These are phyloP conservation scores for Tragelaphus imberbis DNA, from an alignment of 2,113 vertebrate genomes.

Conservation along the genomic window DNA sequence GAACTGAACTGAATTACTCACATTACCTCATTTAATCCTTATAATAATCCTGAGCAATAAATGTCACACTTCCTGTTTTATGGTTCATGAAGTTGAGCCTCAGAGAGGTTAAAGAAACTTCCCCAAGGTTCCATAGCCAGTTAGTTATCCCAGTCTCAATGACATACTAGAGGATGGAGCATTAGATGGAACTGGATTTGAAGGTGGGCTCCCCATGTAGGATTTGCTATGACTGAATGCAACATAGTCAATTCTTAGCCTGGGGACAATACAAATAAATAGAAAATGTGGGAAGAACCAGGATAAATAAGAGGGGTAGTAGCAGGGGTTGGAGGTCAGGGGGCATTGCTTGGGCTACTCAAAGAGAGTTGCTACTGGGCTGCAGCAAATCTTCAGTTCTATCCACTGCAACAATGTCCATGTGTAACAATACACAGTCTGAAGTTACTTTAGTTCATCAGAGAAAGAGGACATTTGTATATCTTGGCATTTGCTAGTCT, in stretches of 20 bases:
- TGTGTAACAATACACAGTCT: neutral
- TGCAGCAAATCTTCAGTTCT: neutral
- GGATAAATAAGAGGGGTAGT: neutral
- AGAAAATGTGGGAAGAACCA: neutral
- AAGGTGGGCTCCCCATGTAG: neutral
- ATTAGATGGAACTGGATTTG: neutral
- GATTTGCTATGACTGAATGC: neutral
- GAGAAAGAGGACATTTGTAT: neutral
- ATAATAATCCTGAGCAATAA: neutral
- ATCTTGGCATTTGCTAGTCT: neutral
- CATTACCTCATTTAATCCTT: neutral
- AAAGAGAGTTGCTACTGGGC: neutral
- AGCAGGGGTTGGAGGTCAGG: fast-evolving
- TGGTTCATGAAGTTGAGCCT: neutral
- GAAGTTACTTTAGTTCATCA: neutral
- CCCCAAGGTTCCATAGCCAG: neutral
- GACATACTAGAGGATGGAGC: neutral
- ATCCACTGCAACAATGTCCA: neutral
- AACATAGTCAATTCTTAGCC: neutral
- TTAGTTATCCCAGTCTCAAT: neutral
- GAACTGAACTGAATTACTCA: neutral
- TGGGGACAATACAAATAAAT: neutral
- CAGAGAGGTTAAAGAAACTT: neutral
- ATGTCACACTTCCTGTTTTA: neutral
- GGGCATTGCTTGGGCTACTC: neutral